A percentile compares a stretch with the other conserved stretches of the same genome.
Evolutionary conservation across 2,113 vertebrate genomes (phyloP).

Genomic region (Colossoma macropomum): DNA sequence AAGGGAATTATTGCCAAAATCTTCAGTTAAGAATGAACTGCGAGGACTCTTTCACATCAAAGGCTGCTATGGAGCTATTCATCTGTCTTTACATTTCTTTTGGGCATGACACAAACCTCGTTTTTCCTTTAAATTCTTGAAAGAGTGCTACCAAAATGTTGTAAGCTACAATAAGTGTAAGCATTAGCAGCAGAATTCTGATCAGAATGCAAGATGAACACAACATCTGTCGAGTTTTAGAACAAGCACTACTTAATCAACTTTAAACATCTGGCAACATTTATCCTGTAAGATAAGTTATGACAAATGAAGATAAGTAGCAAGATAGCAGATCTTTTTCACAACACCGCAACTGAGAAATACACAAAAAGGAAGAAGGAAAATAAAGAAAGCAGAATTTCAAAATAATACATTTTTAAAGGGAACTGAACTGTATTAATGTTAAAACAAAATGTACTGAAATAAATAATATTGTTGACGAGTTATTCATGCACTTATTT

Average conservation of each 20-base stretch:
- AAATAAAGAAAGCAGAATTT: too few species aligned
- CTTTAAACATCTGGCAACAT: background rate
- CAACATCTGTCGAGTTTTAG: background rate
- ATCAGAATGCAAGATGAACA: background rate
- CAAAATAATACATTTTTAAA: too few species aligned
- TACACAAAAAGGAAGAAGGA: too few species aligned
- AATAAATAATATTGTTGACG: too few species aligned
- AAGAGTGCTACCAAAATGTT: background rate
- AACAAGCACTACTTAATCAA: background rate
- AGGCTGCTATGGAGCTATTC: constrained; percentile 41
- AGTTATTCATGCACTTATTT: too few species aligned
- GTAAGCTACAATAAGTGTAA: background rate
- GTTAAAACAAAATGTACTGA: too few species aligned
- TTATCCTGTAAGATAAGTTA: background rate
- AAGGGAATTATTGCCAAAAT: constrained; percentile 52
- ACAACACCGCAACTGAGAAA: too few species aligned
- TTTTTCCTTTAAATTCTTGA: constrained; percentile 7
- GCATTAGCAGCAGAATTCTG: background rate
- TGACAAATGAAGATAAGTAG: too few species aligned
- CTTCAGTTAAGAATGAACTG: constrained; percentile 44
- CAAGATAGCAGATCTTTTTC: too few species aligned
- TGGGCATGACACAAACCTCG: constrained; percentile 19
- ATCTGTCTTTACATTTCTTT: constrained; percentile 46
- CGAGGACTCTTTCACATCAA: constrained; percentile 50
- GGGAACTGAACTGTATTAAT: too few species aligned